Base-by-base conservation (phyloP, 2,888 invertebrate species). In the Hartigia nigra region DNA sequence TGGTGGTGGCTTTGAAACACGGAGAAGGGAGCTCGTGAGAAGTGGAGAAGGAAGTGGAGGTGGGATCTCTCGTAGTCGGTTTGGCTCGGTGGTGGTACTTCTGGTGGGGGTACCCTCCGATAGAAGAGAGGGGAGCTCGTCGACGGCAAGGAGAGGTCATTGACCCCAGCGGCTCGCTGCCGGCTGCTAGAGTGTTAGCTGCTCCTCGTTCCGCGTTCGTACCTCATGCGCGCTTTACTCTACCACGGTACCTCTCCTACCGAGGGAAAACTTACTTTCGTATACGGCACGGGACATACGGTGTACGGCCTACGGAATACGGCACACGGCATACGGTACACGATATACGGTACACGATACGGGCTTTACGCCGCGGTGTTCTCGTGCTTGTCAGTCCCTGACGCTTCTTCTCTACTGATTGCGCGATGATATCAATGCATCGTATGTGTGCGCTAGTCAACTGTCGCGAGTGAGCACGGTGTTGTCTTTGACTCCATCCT, bases 101-200 rank as follows among this genome's bases (percentile, higher is more conserved):
- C 2, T 23, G 55, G 55, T 55, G 81, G 82, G 83, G 82, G 84
- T 81, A 77, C 5, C 55, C 23, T 55, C 55, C 55, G 55, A 55
- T 80, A 81, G 76, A 78, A 78, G 80, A 86, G 85, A 83, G 85
- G 87, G 88, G 89, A 87, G 84, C 88, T 88, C 86, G 88, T 86
- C 89, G 88, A 89, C 89, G 90, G 88, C 90, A 86, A 87, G 88
- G 87, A 81, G 89, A 90, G 91, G 91, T 91, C 91, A 89, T 91
- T 91, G 91, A 91, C 91, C 91, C 86, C 86, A 90, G 91, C 90
- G 89, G 91, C 90, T 90, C 88, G 90, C 90, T 90, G 90, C 90
- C 91, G 90, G 91, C 91, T 91, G 91, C 90, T 90, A 89, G 90
- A 90, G 89, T 88, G 90, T 88, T 90, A 87, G 84, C 82, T 82